phyloP scores from a whole-genome alignment of 2,888 invertebrate species.

The Drosophila fulvimacula region DNA sequence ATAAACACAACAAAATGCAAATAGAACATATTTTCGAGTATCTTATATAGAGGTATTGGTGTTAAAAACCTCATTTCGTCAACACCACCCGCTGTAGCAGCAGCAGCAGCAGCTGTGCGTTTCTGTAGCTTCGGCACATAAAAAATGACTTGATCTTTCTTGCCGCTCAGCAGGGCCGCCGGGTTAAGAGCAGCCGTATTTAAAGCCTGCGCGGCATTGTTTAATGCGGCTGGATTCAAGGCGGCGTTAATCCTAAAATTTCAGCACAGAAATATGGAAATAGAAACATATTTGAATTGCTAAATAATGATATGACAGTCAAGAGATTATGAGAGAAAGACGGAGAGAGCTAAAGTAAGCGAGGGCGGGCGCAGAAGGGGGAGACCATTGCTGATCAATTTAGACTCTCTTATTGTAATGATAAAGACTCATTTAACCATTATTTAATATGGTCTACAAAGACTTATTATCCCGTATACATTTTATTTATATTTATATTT shows the following conservation, averaged over 20 bases:
- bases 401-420: too few species aligned
- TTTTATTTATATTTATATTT: too few species aligned
- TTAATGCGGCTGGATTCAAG: conserved; percentile 77
- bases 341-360: background rate
- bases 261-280: conserved; percentile 50
- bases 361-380: background rate
- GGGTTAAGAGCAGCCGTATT: conserved; percentile 81
- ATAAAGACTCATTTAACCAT: too few species aligned
- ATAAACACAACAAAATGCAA: conserved; percentile 57
- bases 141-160: conserved; percentile 82
- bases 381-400: background rate
- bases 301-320: conserved; percentile 22
- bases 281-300: conserved; percentile 29
- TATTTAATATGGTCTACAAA: too few species aligned
- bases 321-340: conserved; percentile 5
- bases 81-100: conserved; percentile 46
- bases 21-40: conserved; percentile 34
- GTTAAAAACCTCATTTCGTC: conserved; percentile 81
- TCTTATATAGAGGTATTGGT: conserved; percentile 26
- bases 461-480: too few species aligned
- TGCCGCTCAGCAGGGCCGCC: conserved; percentile 75
- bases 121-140: conserved; percentile 81
- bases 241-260: conserved; percentile 78
- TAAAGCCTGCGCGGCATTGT: conserved; percentile 79
- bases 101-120: conserved; percentile 62